Evolutionary conservation across 2,888 invertebrate species (phyloP).

Genomic region (Isotomurus palustris): DNA sequence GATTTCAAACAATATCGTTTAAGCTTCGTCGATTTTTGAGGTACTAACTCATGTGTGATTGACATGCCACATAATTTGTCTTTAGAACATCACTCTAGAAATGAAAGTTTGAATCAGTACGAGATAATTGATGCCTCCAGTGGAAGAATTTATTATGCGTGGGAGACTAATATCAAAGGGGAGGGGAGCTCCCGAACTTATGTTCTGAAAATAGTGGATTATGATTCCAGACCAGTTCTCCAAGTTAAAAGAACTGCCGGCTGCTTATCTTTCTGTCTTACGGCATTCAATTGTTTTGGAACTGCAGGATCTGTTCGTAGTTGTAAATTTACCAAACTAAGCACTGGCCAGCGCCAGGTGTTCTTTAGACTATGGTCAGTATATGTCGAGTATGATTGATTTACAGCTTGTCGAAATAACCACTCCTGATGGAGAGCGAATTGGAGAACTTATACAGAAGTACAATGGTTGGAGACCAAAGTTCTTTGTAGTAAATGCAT

Average conservation of each 20-base stretch:
- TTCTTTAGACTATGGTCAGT: no score
- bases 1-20: no score
- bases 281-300: constrained; percentile 10
- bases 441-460: constrained; percentile 8
- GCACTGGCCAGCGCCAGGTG: no score
- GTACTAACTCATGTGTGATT: no score
- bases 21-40: no score
- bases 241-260: not conserved
- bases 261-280: constrained; percentile 5
- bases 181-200: constrained; percentile 4
- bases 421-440: not conserved
- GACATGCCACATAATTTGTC: no score
- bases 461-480: constrained; percentile 15
- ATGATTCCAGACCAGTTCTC: constrained; percentile 13
- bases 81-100: no score
- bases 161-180: constrained; percentile 10
- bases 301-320: constrained; percentile 11
- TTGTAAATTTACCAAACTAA: not conserved
- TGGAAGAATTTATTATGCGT: constrained; percentile 15
- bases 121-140: constrained; percentile 13
- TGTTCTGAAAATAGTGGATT: constrained; percentile 10
- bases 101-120: constrained; percentile 1
- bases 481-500: constrained; percentile 7
- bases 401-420: constrained; percentile 4
- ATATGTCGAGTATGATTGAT: no score